These are phyloP conservation scores for Xylocopa sonorina DNA, from an alignment of 1,140 invertebrate species.

Conservation along the genomic window DNA sequence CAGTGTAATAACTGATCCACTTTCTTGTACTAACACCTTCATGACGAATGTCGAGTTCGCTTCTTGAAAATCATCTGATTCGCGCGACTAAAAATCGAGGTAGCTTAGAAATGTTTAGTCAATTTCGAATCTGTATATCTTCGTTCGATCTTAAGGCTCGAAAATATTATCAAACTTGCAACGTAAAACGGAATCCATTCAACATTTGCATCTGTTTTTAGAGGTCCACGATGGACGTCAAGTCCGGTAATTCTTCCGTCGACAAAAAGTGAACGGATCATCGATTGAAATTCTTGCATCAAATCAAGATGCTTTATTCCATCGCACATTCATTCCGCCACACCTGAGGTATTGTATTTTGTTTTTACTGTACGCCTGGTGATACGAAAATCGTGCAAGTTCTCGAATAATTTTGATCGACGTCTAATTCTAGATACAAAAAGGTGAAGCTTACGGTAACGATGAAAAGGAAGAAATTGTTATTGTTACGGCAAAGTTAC, in stretches of 20 bases:
- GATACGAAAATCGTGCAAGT: too few species aligned
- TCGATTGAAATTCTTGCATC: neutral
- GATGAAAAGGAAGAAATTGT: constrained; percentile 50
- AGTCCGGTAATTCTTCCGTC: too few species aligned
- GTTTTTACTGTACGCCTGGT: neutral
- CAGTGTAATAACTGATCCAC: neutral
- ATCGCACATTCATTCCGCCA: neutral
- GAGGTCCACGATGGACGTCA: neutral
- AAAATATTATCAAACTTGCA: too few species aligned
- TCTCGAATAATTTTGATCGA: too few species aligned
- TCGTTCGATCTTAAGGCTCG: too few species aligned
- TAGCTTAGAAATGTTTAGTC: too few species aligned
- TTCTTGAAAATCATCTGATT: neutral
- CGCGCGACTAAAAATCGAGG: neutral
- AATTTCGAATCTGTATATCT: too few species aligned
- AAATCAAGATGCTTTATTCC: neutral
- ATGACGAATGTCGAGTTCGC: neutral
- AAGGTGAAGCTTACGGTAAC: constrained; percentile 32
- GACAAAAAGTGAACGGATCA: neutral
- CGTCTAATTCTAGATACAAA: constrained; percentile 14
- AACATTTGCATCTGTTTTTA: neutral
- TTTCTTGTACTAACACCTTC: neutral
- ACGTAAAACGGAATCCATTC: neutral
- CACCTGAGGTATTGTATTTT: constrained; percentile 10
- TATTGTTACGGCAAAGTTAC: constrained; percentile 26